Conservation (phyloP, 1,140 invertebrate genomes). For the Drosophila tsacasi region DNA sequence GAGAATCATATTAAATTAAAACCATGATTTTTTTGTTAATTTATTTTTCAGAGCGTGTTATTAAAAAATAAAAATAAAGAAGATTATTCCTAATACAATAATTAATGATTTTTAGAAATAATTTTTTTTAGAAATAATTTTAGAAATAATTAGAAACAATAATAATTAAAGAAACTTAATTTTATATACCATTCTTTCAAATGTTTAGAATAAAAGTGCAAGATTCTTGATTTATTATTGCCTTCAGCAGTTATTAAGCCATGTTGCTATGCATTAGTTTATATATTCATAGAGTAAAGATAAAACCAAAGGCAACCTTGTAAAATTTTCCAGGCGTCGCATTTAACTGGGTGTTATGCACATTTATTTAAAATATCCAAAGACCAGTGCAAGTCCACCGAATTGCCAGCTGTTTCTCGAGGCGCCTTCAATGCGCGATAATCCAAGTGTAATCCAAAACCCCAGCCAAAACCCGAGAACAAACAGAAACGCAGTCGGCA, state of each 20-base stretch:
- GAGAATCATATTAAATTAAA: background rate
- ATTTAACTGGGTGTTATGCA: background rate
- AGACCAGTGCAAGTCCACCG: slow-evolving; percentile 2
- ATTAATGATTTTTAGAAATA: background rate
- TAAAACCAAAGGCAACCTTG: background rate
- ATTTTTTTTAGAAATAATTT: too few relatives aligned
- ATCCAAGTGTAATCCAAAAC: slow-evolving; percentile 37
- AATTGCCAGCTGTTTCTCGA: slow-evolving; percentile 37
- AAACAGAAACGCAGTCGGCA: slow-evolving; percentile 15
- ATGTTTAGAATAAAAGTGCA: background rate
- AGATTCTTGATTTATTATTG: background rate
- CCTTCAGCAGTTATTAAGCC: background rate
- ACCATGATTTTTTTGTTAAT: background rate
- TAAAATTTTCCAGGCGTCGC: slow-evolving; percentile 2
- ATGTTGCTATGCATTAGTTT: background rate
- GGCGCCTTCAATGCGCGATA: slow-evolving; percentile 24
- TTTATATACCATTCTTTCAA: background rate
- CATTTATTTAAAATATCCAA: background rate
- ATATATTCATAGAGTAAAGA: background rate
- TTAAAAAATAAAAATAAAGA: too few relatives aligned
- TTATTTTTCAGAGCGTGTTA: too few relatives aligned
- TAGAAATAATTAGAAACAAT: too few relatives aligned
- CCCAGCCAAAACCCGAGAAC: slow-evolving; percentile 31
- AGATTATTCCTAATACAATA: background rate
- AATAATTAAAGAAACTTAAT: background rate